These are phyloP conservation scores for Sphaerodactylus townsendi DNA, from an alignment of 2,113 vertebrate species.

Conservation along the genomic window DNA sequence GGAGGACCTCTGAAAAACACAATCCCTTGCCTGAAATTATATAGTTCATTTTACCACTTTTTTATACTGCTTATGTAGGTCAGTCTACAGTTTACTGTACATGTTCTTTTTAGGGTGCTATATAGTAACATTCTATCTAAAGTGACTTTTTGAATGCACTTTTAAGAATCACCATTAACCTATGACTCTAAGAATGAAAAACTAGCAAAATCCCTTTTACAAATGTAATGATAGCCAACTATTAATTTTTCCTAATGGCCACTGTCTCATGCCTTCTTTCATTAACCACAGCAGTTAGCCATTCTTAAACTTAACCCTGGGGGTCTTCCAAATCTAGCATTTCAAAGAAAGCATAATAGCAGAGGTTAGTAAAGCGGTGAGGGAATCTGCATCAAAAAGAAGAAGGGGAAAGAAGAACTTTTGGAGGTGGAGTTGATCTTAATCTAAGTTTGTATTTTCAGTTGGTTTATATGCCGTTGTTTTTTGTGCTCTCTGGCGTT, in stretches of 20 bases:
- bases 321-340: neutral
- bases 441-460: too few species aligned
- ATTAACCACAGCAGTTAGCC: neutral
- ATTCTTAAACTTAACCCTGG: neutral
- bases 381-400: too few species aligned
- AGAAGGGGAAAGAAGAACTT: too few species aligned
- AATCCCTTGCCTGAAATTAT: too few species aligned
- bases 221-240: neutral
- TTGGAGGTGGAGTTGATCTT: too few species aligned
- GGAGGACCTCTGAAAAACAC: too few species aligned
- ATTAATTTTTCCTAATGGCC: neutral
- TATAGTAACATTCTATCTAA: neutral
- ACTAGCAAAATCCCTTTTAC: neutral
- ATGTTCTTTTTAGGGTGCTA: neutral
- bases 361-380: too few species aligned
- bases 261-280: neutral
- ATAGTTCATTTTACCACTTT: too few species aligned
- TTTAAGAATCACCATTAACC: neutral
- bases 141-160: neutral
- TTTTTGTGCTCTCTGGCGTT: too few species aligned
- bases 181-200: neutral
- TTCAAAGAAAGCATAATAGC: neutral
- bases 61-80: too few species aligned
- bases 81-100: neutral
- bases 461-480: too few species aligned